Evolutionary conservation across 1,140 invertebrate species (phyloP), one percentile per base, ranked within the genome.

Genomic region (Drusus annulatus): DNA sequence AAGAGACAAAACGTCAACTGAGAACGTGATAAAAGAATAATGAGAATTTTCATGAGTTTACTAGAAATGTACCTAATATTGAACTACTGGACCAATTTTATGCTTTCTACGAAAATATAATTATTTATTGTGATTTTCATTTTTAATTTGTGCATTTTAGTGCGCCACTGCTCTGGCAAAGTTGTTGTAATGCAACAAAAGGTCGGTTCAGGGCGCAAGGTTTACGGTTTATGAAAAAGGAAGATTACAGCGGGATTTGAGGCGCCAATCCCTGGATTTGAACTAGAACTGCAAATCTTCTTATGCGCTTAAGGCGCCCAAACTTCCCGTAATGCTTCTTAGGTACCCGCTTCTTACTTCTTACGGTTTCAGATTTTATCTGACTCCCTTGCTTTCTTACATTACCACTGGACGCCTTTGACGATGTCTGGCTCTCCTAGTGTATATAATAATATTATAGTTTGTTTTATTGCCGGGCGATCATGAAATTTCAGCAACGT

Each of bases 271-370:
- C 78, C 65, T 3, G 76, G 78, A 82, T 82, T 73, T 76, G 51
- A 7, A 77, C 58, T 80, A 80, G 80, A 71, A 82, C 81, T 78
- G 78, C 81, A 78, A 80, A 82, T 82, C 81, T 82, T 80, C 81
- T 82, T 78, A 82, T 80, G 68, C 81, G 81, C 81, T 82, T 82
- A 82, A 75, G 62, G 81, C 78, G 78, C 63, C 54, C 60, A 82
- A 82, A 82, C 73, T 82, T 77, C 77, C 78, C 80, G 77, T 82
- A 82, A 82, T 82, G 78, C 81, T 68, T 74, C 75, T 81, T 77
- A 76, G n/a, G n/a, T n/a, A n/a, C n/a, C n/a, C n/a, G n/a, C 52
- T 23, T 58, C 15, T 56, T 28, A 10, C 36, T 69, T 81, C 56
- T 75, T 76, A 69, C 58, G 16, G 28, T 36, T 63, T 58, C 28